Evolutionary conservation across 2,888 invertebrate species (phyloP).

Genomic region (Ernsta delagoae): DNA sequence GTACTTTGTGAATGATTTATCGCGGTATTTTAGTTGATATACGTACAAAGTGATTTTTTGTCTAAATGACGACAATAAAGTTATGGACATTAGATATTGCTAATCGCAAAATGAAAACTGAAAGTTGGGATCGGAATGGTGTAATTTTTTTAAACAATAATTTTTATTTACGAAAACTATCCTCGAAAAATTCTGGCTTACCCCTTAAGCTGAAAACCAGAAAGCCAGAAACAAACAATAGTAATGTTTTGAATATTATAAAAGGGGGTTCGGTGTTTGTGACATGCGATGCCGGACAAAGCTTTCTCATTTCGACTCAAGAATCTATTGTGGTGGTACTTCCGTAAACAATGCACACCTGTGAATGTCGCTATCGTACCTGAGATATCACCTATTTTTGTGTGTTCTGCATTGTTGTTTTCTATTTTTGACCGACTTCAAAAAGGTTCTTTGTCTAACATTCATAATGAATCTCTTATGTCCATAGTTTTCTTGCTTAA

Average conservation of each 20-base stretch:
- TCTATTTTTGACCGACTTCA: conserved; percentile 7
- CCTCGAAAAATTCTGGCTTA: background rate
- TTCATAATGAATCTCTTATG: background rate
- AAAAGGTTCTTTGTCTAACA: background rate
- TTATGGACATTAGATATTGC: no score
- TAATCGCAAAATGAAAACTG: no score
- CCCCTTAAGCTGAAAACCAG: no score
- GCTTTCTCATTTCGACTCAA: conserved; percentile 23
- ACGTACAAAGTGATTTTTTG: background rate
- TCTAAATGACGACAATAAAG: background rate
- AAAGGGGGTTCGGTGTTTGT: conserved; percentile 16
- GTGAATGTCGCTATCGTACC: conserved; percentile 13
- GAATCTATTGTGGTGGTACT: conserved; percentile 12
- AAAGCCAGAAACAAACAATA: background rate
- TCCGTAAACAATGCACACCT: conserved; percentile 9
- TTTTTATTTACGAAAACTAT: background rate
- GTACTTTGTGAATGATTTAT: background rate
- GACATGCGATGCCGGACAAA: conserved; percentile 19
- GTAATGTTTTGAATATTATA: conserved; percentile 2
- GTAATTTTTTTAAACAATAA: no score
- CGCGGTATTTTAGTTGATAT: background rate
- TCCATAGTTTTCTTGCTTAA: no score
- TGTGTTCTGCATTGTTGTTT: conserved; percentile 1
- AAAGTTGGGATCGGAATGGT: no score
- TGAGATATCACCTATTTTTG: conserved; percentile 7